A percentile compares a stretch with the other conserved stretches of the same genome.
Conservation (phyloP, 2,797 vertebrate genomes). For the Parauchenoglanis punctatus region DNA sequence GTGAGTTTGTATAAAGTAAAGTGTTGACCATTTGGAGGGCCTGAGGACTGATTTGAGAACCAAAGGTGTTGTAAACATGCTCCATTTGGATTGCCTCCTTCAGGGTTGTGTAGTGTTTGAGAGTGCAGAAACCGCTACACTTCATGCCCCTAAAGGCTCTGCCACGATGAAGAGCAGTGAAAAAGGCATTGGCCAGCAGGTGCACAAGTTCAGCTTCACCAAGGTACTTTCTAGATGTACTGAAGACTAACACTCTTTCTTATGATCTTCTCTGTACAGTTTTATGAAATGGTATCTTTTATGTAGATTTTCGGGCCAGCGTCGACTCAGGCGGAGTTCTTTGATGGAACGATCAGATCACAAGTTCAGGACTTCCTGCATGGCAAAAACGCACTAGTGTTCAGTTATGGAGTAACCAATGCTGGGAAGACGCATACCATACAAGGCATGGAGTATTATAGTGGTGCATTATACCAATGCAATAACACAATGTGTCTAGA, state of each 20-base stretch:
- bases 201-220: conserved; percentile 86
- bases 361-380: conserved; percentile 77
- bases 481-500: not conserved
- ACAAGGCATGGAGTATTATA: conserved; percentile 74
- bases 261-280: not conserved
- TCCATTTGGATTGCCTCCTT: not conserved
- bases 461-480: not conserved
- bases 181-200: conserved; percentile 80
- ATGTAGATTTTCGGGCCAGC: conserved; percentile 80
- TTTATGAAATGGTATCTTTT: not conserved
- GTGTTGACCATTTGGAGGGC: not conserved
- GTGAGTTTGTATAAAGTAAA: not conserved
- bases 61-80: not conserved
- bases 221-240: conserved; percentile 66
- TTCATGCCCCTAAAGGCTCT: conserved; percentile 85
- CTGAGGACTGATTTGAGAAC: not conserved
- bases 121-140: conserved; percentile 74
- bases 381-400: conserved; percentile 84
- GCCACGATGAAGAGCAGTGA: conserved; percentile 84
- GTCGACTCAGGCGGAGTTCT: conserved; percentile 80
- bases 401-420: conserved; percentile 92
- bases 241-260: not conserved
- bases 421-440: conserved; percentile 92
- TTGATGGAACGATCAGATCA: conserved; percentile 79
- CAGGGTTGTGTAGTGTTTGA: conserved; percentile 84